Evolutionary conservation across 53 echinoderm and acorn worm species (phyloP).

Genomic region (Pentamera pediparva): DNA sequence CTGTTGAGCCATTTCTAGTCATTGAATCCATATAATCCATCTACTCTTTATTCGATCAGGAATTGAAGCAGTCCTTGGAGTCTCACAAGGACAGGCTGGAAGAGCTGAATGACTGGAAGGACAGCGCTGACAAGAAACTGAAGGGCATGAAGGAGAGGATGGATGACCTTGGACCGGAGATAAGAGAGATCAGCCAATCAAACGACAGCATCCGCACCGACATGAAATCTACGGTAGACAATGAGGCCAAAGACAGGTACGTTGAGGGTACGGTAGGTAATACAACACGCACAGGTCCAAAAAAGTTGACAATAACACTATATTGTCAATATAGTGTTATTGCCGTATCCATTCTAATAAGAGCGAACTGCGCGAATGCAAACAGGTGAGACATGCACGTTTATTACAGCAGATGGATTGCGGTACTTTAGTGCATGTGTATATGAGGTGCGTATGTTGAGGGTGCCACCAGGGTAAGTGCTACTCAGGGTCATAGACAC

Average conservation of each 20-base stretch:
- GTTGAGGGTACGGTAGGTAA: background rate
- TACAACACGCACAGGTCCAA: background rate
- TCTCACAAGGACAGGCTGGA: conserved; percentile 65
- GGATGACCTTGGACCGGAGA: conserved; percentile 97
- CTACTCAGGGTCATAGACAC: too few species aligned
- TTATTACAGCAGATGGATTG: too few species aligned
- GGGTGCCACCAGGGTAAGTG: too few species aligned
- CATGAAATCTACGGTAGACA: conserved; percentile 84
- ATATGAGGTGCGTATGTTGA: too few species aligned
- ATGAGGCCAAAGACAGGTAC: conserved; percentile 91
- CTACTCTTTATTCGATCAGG: conserved; percentile 17
- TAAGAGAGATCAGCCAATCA: conserved; percentile 85
- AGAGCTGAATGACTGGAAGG: conserved; percentile 78
- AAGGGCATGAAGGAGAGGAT: conserved; percentile 80
- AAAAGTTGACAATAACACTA: too few species aligned
- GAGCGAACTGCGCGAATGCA: too few species aligned
- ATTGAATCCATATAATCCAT: background rate
- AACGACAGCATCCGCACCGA: conserved; percentile 79
- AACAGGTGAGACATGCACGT: too few species aligned
- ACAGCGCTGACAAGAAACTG: conserved; percentile 85
- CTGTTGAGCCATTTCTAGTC: background rate
- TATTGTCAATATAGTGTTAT: too few species aligned
- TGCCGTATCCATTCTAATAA: too few species aligned
- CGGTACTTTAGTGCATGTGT: too few species aligned
- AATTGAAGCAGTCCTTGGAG: conserved; percentile 42